Conservation (phyloP, 92 coral and sea anemone genomes). For the Parazoanthus darwini region DNA sequence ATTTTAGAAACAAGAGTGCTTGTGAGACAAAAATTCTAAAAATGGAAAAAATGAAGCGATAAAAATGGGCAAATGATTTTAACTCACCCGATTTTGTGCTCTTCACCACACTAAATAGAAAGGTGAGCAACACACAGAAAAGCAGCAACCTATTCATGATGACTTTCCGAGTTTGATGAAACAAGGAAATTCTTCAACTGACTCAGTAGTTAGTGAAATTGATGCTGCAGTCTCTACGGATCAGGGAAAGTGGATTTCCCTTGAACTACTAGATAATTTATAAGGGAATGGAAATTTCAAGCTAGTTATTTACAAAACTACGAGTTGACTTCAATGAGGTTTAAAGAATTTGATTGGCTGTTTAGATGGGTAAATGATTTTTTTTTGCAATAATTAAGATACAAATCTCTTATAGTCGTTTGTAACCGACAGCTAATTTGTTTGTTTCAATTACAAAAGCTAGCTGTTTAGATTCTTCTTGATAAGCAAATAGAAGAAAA, state of each 20-base stretch:
- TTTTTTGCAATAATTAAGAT: not conserved
- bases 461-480: not conserved
- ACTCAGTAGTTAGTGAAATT: not conserved
- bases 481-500: not conserved
- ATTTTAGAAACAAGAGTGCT: too few species aligned
- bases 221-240: not conserved
- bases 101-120: not conserved
- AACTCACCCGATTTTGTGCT: slow-evolving; percentile 12
- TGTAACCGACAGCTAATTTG: not conserved
- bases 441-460: not conserved
- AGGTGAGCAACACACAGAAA: not conserved
- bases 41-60: not conserved
- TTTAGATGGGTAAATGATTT: not conserved
- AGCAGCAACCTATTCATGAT: not conserved
- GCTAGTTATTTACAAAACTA: not conserved
- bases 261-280: not conserved
- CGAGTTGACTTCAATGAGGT: not conserved
- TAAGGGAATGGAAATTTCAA: not conserved
- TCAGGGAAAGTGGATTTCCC: not conserved
- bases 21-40: not conserved
- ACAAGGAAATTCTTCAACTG: not conserved
- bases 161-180: not conserved
- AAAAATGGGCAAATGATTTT: too few species aligned
- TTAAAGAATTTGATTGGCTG: not conserved
- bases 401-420: not conserved